phyloP scores from a whole-genome alignment of 2,888 invertebrate species.

The Rhingia rostrata region DNA sequence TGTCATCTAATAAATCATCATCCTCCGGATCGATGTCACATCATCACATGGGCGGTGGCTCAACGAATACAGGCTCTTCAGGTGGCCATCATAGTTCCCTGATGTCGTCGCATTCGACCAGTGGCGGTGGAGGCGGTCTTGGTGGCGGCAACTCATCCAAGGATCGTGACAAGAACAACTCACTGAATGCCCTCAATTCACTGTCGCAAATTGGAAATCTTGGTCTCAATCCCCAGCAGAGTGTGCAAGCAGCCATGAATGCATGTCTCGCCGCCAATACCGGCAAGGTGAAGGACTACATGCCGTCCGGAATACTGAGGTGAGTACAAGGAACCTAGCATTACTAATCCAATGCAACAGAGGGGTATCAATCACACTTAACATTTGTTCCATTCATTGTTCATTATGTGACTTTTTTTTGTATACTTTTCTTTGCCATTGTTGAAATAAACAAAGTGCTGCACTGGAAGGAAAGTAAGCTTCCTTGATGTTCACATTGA shows the following conservation, averaged over 20 bases:
- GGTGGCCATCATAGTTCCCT: conserved; percentile 77
- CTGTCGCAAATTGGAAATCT: conserved; percentile 82
- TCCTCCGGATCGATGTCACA: conserved; percentile 66
- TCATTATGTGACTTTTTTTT: conserved; percentile 74
- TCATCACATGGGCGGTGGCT: conserved; percentile 72
- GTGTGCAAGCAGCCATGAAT: conserved; percentile 83
- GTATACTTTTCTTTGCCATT: conserved; percentile 72
- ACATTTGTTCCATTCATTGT: conserved; percentile 71
- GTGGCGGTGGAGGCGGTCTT: conserved; percentile 61
- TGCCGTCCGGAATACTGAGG: conserved; percentile 84
- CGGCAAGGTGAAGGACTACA: conserved; percentile 81
- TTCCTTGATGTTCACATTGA: conserved; percentile 75
- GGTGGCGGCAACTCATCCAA: conserved; percentile 76
- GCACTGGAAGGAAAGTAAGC: conserved; percentile 89
- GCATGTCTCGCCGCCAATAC: conserved; percentile 82
- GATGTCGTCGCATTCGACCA: conserved; percentile 79
- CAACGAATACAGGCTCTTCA: conserved; percentile 44
- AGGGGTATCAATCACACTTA: conserved; percentile 59
- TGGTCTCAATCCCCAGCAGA: conserved; percentile 82
- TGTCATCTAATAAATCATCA: conserved; percentile 66
- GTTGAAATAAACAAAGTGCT: conserved; percentile 84
- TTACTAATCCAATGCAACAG: conserved; percentile 43
- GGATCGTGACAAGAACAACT: conserved; percentile 82
- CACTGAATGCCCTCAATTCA: conserved; percentile 82
- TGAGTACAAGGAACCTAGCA: conserved; percentile 77